Base-by-base conservation (phyloP, 2,888 invertebrate genomes). In the Magallana nippona region DNA sequence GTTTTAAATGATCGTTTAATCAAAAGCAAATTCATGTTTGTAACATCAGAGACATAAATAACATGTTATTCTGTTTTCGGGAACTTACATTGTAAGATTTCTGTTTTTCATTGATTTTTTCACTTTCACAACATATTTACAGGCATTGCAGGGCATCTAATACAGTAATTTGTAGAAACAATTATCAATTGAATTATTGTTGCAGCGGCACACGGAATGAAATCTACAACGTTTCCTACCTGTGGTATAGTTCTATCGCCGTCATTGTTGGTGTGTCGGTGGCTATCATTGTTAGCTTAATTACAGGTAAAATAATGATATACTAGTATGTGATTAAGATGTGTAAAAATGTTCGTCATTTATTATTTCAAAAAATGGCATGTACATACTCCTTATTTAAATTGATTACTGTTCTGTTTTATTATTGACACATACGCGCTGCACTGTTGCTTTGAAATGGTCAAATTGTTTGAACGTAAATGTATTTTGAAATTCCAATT, bases 221-320 rank as follows among this genome's bases (percentile, higher is more conserved):
- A 81, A 87, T 90, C 57, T 90, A 89, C 85, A 86, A 84, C 55
- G 83, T 91, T 27, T 91, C 91, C 10, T 91, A 91, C 58, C 83
- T 90, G 79, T 90, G 90, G 87, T 91, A 89, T 79, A 88, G 89
- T 77, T 88, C 89, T 8, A 80, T 90, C 1, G 89, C 91, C 3
- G 86, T 90, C 22, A 60, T 89, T 77, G 86, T 89, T 11, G 87
- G 88, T 3, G 78, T 87, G 3, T 55, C 87, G 22, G 87, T 90
- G n/a, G 90, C 87, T 11, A 17, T 90, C 1, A 32, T 89, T 2
- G 89, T 91, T 55, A 90, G 90, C 63, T 89, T 88, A 62, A 19
- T 86, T 1, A 89, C 91, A 84, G 88, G 91, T 91, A 87, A 57
- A 84, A 55, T n/a, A n/a, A n/a, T n/a, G n/a, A n/a, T n/a, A n/a